Conservation (phyloP, 2,888 invertebrate genomes). For the Lysandra coridon region DNA sequence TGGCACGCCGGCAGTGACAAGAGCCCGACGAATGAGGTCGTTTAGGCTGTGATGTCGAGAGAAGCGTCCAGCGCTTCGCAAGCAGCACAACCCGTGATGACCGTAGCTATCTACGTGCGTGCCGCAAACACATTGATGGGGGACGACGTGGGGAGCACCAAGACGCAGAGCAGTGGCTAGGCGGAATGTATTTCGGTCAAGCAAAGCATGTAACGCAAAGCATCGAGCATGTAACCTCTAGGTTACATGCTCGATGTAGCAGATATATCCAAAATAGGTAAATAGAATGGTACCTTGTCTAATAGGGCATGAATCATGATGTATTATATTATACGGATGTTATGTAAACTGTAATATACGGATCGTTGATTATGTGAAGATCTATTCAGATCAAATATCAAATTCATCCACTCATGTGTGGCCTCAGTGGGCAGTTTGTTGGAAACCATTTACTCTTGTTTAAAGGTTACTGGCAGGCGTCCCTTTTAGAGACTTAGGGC, state of each 20-base stretch:
- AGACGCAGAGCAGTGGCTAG: no score
- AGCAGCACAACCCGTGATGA: no score
- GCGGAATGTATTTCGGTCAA: no score
- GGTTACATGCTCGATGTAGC: background rate
- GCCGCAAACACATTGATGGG: no score
- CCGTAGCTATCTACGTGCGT: no score
- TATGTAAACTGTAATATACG: background rate
- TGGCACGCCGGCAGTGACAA: no score
- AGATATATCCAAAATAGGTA: background rate
- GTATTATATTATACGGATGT: background rate
- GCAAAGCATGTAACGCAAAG: no score
- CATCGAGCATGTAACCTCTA: no score
- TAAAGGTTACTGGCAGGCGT: background rate
- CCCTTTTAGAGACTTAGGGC: background rate
- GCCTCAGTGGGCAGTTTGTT: background rate
- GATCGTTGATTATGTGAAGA: background rate
- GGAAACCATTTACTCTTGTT: background rate
- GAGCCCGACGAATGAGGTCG: no score
- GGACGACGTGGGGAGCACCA: no score
- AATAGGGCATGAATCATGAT: background rate
- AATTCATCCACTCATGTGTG: background rate
- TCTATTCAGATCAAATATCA: background rate
- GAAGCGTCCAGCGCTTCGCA: no score
- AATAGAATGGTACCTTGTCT: background rate
- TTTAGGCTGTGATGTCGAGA: no score